Evolutionary conservation across 2,113 vertebrate genomes (phyloP).

Genomic region (Coptodon bakossiorum): DNA sequence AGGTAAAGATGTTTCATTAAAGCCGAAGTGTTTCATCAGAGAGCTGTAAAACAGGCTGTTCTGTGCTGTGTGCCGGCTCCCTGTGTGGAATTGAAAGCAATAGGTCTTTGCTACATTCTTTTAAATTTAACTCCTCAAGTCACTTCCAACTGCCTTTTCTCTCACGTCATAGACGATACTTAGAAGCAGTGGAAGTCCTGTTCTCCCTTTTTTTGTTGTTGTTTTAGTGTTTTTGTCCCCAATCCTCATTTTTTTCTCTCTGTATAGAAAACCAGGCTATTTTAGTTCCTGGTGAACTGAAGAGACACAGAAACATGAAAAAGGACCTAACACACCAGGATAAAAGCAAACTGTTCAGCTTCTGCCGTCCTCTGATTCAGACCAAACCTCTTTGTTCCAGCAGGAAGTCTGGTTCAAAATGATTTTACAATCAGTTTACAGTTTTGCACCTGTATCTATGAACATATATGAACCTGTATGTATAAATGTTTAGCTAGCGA

Average conservation of each 20-base stretch:
- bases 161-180: accelerated
- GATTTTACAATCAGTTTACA: neutral
- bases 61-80: neutral
- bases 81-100: neutral
- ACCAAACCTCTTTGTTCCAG: neutral
- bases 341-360: neutral
- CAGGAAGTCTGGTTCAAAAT: neutral
- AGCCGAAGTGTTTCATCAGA: neutral
- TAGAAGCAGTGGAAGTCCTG: neutral
- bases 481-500: neutral
- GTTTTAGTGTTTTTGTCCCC: neutral
- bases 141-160: neutral
- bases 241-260: neutral
- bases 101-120: neutral
- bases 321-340: accelerated
- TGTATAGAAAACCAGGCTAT: neutral
- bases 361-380: neutral
- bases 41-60: neutral
- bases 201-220: neutral
- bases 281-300: neutral
- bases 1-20: neutral
- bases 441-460: neutral
- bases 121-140: neutral
- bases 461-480: neutral
- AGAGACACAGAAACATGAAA: neutral